These are phyloP conservation scores for Cichlasoma orientale DNA, from an alignment of 2,797 vertebrate species.

Conservation along the genomic window DNA sequence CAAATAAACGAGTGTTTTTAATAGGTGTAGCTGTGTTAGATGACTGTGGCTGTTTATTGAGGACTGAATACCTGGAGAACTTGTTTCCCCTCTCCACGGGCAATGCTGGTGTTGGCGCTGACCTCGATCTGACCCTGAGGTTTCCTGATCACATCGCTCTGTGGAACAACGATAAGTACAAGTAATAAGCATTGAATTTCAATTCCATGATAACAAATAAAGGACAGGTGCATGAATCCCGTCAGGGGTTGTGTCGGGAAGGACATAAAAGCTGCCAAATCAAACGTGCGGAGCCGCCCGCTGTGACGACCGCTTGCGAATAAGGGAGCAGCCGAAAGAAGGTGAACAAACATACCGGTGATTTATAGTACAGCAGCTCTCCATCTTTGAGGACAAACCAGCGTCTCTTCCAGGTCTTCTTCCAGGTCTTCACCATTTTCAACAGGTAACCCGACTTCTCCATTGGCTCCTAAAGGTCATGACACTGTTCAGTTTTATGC, in stretches of 20 bases:
- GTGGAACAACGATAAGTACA: not conserved
- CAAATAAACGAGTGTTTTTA: not conserved
- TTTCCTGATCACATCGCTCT: conserved; percentile 97
- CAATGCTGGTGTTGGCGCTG: conserved; percentile 88
- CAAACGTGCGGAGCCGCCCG: not conserved
- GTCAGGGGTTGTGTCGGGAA: not conserved
- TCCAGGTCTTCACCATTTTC: conserved; percentile 95
- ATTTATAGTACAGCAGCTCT: conserved; percentile 96
- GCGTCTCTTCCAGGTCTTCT: conserved; percentile 96
- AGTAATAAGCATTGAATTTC: not conserved
- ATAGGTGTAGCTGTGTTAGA: not conserved
- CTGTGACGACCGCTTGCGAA: too few species aligned
- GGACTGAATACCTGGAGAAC: conserved; percentile 88
- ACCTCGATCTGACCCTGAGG: conserved; percentile 97
- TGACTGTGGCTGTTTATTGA: not conserved
- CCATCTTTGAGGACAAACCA: conserved; percentile 99
- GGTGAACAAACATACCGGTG: conserved; percentile 85
- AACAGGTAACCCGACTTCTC: conserved; percentile 98
- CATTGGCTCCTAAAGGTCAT: conserved; percentile 85
- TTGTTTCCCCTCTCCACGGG: conserved; percentile 94
- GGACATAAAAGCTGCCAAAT: not conserved
- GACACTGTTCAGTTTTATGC: not conserved
- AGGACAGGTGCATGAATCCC: not conserved
- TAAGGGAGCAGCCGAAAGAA: not conserved
- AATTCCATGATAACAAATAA: not conserved